Base-by-base conservation (phyloP, 92 coral and sea anemone species). In the Meandrina meandrites region DNA sequence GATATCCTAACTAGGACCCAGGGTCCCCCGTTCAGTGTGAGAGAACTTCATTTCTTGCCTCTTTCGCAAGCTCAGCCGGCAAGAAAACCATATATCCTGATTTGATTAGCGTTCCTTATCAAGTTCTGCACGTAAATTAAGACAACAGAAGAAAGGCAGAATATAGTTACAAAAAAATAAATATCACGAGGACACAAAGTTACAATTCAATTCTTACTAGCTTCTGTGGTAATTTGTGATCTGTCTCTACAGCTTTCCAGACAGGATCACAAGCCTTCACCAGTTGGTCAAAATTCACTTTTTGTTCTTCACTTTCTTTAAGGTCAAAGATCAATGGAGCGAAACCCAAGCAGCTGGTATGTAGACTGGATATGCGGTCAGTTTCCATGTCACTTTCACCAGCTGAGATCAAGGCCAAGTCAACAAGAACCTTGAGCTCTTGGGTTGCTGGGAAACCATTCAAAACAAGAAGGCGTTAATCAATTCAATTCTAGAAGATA, bases 291-390 rank as follows among this genome's bases (percentile, higher is more conserved):
- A 93, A 93, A 28, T 81, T 80, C 45, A 85, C 86, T 47, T 81
- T 78, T 13, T n/a, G 57, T 40, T 34, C 79, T 79, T 40, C 30
- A 6, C 40, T 62, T 51, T 90, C 79, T 51, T 35, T 70, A 3
- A 93, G 84, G 81, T 93, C 92, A 86, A 93, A 93, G 34, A 93
- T 90, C 37, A 93, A 86, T 14, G 98, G 94, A 17, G 95, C 94
- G 82, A 94, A 94, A 40, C 90, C 93, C 30, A 94, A 90, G 75
- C 98, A 95, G 87, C 98, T 95, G 54, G 98, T 93, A 42, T 95
- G 98, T 34, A 95, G 87, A 78, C 88, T 71, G 31, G 98, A 88
- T 58, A 94, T 92, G 37, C 95, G 94, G 71, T 88, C 95, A 22
- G 90, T 93, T 76, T 94, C 95, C 83, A 94, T 85, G 79, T 89